Percentiles rank a stretch among this genome's conserved stretches.
Conservation (phyloP, 2,888 invertebrate genomes). For the Nephrotoma guestfalica region DNA sequence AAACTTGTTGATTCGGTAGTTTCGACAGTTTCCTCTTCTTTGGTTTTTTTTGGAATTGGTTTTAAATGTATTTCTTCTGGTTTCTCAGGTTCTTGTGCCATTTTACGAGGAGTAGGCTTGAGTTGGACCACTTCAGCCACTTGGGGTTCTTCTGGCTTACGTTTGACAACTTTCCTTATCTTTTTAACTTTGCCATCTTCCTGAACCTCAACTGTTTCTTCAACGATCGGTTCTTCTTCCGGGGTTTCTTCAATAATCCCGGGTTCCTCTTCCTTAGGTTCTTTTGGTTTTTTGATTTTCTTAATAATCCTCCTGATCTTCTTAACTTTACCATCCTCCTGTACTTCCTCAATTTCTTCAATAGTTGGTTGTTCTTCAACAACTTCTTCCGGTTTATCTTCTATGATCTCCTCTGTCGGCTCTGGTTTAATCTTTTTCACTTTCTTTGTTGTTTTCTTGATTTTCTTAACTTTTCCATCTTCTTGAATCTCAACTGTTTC, state of each 20-base stretch:
- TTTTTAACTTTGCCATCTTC: slow-evolving; percentile 22
- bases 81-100: slow-evolving; percentile 13
- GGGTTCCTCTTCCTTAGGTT: slow-evolving; percentile 18
- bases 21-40: slow-evolving; percentile 34
- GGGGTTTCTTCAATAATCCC: background rate
- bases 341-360: slow-evolving; percentile 23
- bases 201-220: slow-evolving; percentile 16
- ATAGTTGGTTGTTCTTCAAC: slow-evolving; percentile 26
- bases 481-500: slow-evolving; percentile 6
- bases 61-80: slow-evolving; percentile 22
- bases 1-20: background rate
- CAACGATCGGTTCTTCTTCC: slow-evolving; percentile 11
- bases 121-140: slow-evolving; percentile 15
- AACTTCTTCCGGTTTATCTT: slow-evolving; percentile 7
- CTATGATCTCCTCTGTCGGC: background rate
- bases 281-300: slow-evolving; percentile 10
- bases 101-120: slow-evolving; percentile 16
- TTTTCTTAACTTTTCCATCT: background rate
- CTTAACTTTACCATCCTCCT: slow-evolving; percentile 18
- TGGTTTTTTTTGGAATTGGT: slow-evolving; percentile 16
- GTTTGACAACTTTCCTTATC: slow-evolving; percentile 16
- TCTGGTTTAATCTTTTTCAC: slow-evolving; percentile 12
- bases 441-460: background rate
- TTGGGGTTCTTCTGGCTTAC: slow-evolving; percentile 18
- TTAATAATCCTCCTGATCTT: slow-evolving; percentile 22